A percentile compares a stretch with the other conserved stretches of the same genome.
Conservation (phyloP, 2,113 vertebrate genomes). For the Corythaixoides concolor region DNA sequence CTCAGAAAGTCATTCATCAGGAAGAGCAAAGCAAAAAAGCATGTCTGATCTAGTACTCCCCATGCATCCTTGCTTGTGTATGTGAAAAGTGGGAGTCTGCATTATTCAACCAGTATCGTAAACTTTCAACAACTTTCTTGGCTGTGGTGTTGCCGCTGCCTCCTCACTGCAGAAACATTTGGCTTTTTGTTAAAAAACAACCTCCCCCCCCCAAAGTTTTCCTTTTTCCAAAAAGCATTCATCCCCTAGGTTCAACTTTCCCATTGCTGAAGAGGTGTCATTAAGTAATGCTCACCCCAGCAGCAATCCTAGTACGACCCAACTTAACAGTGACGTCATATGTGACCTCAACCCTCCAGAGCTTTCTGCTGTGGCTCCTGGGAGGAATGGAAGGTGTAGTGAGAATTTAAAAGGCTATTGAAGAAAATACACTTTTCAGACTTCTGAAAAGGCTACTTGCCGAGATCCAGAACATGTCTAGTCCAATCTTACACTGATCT, state of each 20-base stretch:
- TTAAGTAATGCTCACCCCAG: background rate
- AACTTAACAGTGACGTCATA: background rate
- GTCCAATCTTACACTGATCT: background rate
- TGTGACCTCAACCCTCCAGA: background rate
- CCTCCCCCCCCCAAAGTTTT: accelerated
- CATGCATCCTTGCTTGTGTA: background rate
- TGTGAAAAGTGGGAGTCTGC: background rate
- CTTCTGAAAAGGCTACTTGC: background rate
- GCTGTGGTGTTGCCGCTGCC: background rate
- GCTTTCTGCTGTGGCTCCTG: background rate
- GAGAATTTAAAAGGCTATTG: background rate
- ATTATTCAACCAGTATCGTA: background rate
- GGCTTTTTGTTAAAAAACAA: background rate
- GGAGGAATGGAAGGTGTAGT: background rate
- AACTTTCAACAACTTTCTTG: background rate
- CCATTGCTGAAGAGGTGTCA: background rate
- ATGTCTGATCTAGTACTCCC: background rate
- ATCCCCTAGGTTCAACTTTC: background rate
- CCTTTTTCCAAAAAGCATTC: background rate
- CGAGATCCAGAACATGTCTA: background rate
- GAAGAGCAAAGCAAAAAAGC: background rate
- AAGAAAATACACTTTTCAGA: background rate
- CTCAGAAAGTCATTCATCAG: background rate
- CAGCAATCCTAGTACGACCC: background rate
- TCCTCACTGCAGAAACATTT: background rate